Evolutionary conservation across 2,888 invertebrate species (phyloP), one percentile per base, ranked within the genome.

Genomic region (Mimas tiliae): DNA sequence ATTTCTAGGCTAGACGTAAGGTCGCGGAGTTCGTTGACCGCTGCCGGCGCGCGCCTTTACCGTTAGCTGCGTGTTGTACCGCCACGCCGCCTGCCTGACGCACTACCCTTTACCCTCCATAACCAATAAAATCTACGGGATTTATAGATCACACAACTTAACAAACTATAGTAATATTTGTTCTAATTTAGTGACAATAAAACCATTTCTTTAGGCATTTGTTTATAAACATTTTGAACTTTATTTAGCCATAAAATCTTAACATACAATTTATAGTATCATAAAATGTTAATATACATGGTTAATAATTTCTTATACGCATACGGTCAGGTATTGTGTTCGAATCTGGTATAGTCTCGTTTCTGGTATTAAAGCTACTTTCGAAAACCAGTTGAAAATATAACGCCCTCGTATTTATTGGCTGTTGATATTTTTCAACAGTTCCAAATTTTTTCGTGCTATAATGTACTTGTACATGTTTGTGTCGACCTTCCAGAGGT

Each of bases 11-110:
- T 81, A 82, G 78, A 78, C 77, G 82, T 85, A 87, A 87, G 86
- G 87, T 87, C 86, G 85, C 75, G 51, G 83, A 80, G 90, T 84
- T 92, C 93, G 84, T 88, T 89, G 88, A 90, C 91, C 94, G 89
- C 82, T 73, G 80, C 66, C 81, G 82, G 82, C 83, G 84, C 81
- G 83, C 82, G 82, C 79, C 84, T 82, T 77, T 86, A 86, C 91
- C 90, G 90, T 91, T 90, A 91, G 75, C 79, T 78, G 78, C 77
- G 80, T 82, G 79, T 76, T 76, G 80, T 76, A 75, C 76, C 71
- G 80, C 77, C 69, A 71, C 68, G 71, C 67, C 73, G 74, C 68
- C 75, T 79, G 77, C 80, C 82, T 84, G 79, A 78, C 79, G 80
- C 76, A 74, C 74, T 79, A 79, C 81, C 82, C 82, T 83, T 78